Evolutionary conservation across 2,113 vertebrate genomes (phyloP), one percentile per base, ranked within the genome.

Genomic region (Australoheros scitulus): DNA sequence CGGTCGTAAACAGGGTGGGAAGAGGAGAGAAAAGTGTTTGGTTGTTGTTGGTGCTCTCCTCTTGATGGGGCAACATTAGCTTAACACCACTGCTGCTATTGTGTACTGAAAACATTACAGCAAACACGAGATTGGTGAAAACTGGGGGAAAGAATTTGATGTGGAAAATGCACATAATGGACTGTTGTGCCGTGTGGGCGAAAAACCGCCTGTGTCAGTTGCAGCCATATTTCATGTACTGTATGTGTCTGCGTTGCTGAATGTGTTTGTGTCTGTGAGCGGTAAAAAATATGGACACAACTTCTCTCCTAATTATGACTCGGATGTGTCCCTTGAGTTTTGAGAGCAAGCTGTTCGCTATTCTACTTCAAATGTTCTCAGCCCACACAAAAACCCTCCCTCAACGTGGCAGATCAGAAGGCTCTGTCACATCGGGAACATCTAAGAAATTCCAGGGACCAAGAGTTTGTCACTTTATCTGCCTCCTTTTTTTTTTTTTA

Each of bases 41-140:
- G 56, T 92, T 91, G 91, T 93, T 93, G 92, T 90, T 87, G 88
- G 83, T 89, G 86, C 80, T 75, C 83, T 70, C 65, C 82, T 89
- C 91, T 91, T 94, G 93, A 91, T 91, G 91, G 90, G 90, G 87
- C 90, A 93, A 94, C 92, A 91, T 92, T 90, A 93, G 90, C 91
- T 86, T 88, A 89, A 89, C 85, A 82, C 80, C 75, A n/a, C 75
- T 7, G 74, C 70, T n/a, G 81, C 92, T 84, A 88, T 91, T 93
- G 93, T 90, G 90, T 94, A 85, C 92, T 86, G 83, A 91, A 90
- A 95, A 93, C 94, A 93, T 87, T 83, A 82, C 86, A 88, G 92
- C 88, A 89, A 93, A 92, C 87, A 88, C 32, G 80, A 94, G 90
- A 91, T 61, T 78, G 80, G 26, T 83, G 77, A 89, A 87, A 86